phyloP scores from a whole-genome alignment of 2,888 invertebrate genomes.

The Tachina fera region DNA sequence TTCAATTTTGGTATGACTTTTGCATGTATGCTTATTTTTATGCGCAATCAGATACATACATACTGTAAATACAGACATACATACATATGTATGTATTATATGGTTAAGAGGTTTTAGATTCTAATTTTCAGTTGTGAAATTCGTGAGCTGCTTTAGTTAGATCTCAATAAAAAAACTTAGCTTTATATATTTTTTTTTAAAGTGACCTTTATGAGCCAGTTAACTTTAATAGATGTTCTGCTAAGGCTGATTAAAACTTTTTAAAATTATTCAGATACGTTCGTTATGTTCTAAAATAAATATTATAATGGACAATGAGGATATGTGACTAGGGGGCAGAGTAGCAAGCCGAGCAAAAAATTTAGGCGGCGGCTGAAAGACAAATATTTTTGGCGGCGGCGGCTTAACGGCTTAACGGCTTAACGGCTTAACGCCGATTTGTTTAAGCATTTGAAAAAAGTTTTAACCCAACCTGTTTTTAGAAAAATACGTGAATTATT shows the following conservation, averaged over 20 bases:
- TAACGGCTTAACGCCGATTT: too few species aligned
- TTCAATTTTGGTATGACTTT: conserved; percentile 30
- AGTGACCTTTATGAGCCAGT: conserved; percentile 50
- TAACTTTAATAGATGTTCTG: conserved; percentile 33
- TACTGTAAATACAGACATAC: neutral
- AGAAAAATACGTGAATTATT: too few species aligned
- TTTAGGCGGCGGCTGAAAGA: too few species aligned
- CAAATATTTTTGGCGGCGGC: too few species aligned
- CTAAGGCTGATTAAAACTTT: neutral
- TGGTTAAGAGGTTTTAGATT: conserved; percentile 46
- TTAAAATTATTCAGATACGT: conserved; percentile 6
- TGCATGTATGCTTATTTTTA: neutral
- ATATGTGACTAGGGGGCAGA: too few species aligned
- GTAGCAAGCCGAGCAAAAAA: too few species aligned
- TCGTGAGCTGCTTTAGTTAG: conserved; percentile 46
- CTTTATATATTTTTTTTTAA: conserved; percentile 17
- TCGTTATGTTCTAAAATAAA: neutral
- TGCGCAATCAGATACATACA: neutral
- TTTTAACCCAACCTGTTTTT: too few species aligned
- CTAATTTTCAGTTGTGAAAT: conserved; percentile 51
- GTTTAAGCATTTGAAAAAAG: too few species aligned
- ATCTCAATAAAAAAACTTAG: conserved; percentile 3
- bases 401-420: too few species aligned
- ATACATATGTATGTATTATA: neutral
- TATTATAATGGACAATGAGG: too few species aligned